Conservation (phyloP, 1,140 invertebrate species). For the Leucophenga varia region DNA sequence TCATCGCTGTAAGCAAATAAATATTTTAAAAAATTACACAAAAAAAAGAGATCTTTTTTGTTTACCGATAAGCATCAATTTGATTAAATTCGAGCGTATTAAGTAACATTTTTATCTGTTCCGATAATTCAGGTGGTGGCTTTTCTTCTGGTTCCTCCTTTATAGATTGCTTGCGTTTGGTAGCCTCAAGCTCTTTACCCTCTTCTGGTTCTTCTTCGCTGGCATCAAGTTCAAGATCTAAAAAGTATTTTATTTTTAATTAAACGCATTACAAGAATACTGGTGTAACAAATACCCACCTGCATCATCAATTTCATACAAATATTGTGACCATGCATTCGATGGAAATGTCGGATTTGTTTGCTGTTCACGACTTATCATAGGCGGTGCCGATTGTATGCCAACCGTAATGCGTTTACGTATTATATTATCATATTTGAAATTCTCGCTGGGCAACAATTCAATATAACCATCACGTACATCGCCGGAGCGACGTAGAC, state of each 20-base stretch:
- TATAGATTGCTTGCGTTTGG: not conserved
- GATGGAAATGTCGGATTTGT: slow-evolving; percentile 65
- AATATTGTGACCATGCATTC: slow-evolving; percentile 68
- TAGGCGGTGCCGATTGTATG: slow-evolving; percentile 58
- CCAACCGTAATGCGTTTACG: slow-evolving; percentile 60
- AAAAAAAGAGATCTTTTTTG: not conserved
- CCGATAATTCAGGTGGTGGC: slow-evolving; percentile 32
- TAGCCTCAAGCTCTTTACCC: slow-evolving; percentile 8
- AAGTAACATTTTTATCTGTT: slow-evolving; percentile 38
- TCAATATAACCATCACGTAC: slow-evolving; percentile 69
- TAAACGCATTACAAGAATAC: too few species aligned
- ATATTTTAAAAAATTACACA: not conserved
- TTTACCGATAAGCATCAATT: slow-evolving; percentile 51
- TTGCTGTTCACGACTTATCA: slow-evolving; percentile 61
- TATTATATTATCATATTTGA: slow-evolving; percentile 62
- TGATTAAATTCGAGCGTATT: slow-evolving; percentile 52
- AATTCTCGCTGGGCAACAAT: slow-evolving; percentile 60
- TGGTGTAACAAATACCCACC: slow-evolving; percentile 26
- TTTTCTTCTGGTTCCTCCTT: slow-evolving; percentile 14
- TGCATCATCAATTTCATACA: slow-evolving; percentile 56
- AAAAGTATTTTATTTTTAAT: too few species aligned
- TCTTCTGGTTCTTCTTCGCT: slow-evolving; percentile 43
- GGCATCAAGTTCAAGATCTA: slow-evolving; percentile 38
- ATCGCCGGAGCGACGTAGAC: slow-evolving; percentile 58
- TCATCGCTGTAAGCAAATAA: slow-evolving; percentile 33